phyloP scores from a whole-genome alignment of 2,113 vertebrate species.

The Cephalopterus ornatus region DNA sequence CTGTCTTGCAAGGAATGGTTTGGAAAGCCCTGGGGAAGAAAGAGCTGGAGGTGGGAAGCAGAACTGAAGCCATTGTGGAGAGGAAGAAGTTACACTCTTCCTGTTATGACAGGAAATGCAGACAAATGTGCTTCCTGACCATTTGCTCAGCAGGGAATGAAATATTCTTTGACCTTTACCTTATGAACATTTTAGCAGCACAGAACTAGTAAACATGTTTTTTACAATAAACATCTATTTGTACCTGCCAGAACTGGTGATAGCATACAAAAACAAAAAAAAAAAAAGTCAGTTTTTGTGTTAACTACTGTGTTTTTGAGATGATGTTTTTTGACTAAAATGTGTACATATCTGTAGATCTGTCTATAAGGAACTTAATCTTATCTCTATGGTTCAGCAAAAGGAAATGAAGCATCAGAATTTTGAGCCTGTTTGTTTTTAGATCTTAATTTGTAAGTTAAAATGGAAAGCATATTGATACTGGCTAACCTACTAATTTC shows the following conservation, averaged over 20 bases:
- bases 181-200: constrained; percentile 74
- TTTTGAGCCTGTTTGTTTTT: background rate
- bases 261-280: background rate
- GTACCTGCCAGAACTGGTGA: constrained; percentile 37
- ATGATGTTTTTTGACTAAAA: background rate
- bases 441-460: background rate
- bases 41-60: constrained; percentile 91
- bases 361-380: background rate
- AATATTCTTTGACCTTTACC: constrained; percentile 84
- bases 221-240: constrained; percentile 65
- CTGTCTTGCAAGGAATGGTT: constrained; percentile 81
- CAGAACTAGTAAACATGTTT: constrained; percentile 80
- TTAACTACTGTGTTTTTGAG: background rate
- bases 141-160: constrained; percentile 84
- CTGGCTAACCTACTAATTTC: background rate
- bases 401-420: background rate
- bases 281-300: background rate
- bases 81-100: constrained; percentile 99
- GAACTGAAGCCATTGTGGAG: constrained; percentile 97
- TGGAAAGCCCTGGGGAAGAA: constrained; percentile 83
- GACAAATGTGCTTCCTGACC: constrained; percentile 99
- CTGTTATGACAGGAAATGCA: constrained; percentile 99
- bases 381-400: background rate
- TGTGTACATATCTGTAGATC: background rate
- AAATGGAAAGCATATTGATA: background rate